A percentile compares a stretch with the other conserved stretches of the same genome.
Conservation (phyloP, 2,888 invertebrate genomes). For the Acanthosoma haemorrhoidale region DNA sequence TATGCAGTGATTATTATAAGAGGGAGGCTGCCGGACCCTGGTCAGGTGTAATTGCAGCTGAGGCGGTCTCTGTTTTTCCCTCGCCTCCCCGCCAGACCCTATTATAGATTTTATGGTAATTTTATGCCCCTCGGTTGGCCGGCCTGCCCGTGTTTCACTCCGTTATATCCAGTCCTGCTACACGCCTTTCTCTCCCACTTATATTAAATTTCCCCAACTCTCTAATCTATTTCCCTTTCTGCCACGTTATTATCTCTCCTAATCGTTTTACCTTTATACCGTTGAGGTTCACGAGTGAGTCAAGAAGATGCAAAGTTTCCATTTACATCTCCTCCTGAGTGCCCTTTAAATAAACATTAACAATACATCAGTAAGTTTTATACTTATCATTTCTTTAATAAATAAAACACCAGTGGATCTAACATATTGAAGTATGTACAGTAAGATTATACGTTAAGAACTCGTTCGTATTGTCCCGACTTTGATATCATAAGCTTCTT, state of each 20-base stretch:
- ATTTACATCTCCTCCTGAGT: too few relatives aligned
- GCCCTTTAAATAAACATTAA: too few relatives aligned
- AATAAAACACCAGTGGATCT: too few relatives aligned
- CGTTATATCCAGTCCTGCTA: constrained; percentile 8
- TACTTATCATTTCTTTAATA: too few relatives aligned
- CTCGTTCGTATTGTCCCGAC: too few relatives aligned
- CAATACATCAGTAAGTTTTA: too few relatives aligned
- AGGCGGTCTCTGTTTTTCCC: constrained; percentile 3
- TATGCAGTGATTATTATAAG: constrained; percentile 2
- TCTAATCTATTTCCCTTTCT: constrained; percentile 7
- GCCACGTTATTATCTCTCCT: background rate
- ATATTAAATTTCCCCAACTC: constrained; percentile 22
- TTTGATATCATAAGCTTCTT: too few relatives aligned
- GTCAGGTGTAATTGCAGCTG: constrained; percentile 14
- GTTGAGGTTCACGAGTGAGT: too few relatives aligned
- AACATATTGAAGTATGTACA: too few relatives aligned
- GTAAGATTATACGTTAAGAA: too few relatives aligned
- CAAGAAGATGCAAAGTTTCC: too few relatives aligned
- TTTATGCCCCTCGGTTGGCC: constrained; percentile 15
- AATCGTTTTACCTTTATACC: constrained; percentile 8
- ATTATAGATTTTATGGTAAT: constrained; percentile 36
- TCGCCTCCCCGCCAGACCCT: background rate
- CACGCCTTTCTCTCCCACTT: background rate
- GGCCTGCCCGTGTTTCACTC: background rate
- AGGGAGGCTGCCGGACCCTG: background rate